Conservation (phyloP, 2,888 invertebrate species). For the Epirrhoe tristata region DNA sequence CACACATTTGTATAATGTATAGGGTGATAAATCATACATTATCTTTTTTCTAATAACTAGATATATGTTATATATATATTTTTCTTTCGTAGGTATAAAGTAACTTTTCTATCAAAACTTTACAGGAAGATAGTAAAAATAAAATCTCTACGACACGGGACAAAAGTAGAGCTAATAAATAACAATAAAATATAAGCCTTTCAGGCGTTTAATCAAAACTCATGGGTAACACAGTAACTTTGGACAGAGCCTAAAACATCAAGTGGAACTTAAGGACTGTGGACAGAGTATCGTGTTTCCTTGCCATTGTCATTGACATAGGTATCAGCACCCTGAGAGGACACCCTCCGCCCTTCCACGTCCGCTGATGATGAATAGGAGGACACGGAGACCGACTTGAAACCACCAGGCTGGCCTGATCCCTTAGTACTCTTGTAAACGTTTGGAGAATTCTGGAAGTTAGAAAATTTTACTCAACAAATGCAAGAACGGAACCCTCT, state of each 20-base stretch:
- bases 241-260: neutral
- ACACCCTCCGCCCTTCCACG: constrained; percentile 85
- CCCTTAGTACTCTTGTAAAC: constrained; percentile 67
- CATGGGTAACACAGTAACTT: constrained; percentile 11
- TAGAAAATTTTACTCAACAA: neutral
- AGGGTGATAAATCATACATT: constrained; percentile 6
- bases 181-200: neutral
- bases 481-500: too few species aligned
- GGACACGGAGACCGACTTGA: constrained; percentile 86
- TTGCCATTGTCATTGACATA: constrained; percentile 91
- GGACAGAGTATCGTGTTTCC: constrained; percentile 86
- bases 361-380: constrained; percentile 86
- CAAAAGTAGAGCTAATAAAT: neutral
- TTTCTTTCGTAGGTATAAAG: too few species aligned
- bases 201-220: constrained; percentile 21
- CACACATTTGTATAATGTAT: neutral
- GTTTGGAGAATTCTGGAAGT: constrained; percentile 79
- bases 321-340: constrained; percentile 86
- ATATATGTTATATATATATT: too few species aligned
- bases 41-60: too few species aligned
- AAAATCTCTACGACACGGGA: neutral
- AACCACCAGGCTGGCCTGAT: constrained; percentile 41
- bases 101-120: too few species aligned
- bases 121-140: too few species aligned
- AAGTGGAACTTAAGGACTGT: constrained; percentile 51